phyloP scores from a whole-genome alignment of 2,113 vertebrate genomes.

The Diadophis punctatus region DNA sequence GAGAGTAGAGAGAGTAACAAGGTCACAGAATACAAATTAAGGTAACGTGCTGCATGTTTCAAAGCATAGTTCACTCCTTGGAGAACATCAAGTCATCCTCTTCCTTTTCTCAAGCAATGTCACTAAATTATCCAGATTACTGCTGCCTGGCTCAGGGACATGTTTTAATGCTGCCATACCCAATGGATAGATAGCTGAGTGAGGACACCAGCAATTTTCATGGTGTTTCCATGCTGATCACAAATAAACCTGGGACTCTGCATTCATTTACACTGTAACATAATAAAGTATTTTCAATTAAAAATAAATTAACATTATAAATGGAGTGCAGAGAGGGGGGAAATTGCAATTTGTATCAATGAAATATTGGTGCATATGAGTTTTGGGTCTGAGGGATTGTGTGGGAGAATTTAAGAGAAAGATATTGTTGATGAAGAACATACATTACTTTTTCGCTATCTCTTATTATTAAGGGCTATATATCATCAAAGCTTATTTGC shows the following conservation, averaged over 20 bases:
- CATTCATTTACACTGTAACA: slow-evolving; percentile 1
- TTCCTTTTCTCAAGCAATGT: not conserved
- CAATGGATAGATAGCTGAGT: not conserved
- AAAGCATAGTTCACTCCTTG: not conserved
- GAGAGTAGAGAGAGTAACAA: not conserved
- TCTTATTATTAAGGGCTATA: slow-evolving; percentile 10
- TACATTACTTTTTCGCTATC: not conserved
- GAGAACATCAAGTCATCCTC: not conserved
- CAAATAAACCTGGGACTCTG: slow-evolving; percentile 4
- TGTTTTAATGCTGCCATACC: not conserved
- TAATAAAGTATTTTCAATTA: slow-evolving; percentile 30
- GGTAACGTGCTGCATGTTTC: not conserved
- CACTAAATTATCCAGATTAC: not conserved
- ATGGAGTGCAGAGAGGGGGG: not conserved
- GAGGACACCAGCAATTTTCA: not conserved
- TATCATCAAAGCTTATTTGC: slow-evolving; percentile 21
- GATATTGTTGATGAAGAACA: slow-evolving; percentile 19
- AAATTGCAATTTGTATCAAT: not conserved
- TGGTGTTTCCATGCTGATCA: not conserved
- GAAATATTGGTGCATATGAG: not conserved
- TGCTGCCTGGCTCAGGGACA: not conserved
- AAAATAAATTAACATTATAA: not conserved
- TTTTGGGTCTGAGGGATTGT: not conserved
- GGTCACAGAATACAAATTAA: not conserved
- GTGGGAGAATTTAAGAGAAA: not conserved